Evolutionary conservation across 2,113 vertebrate species (phyloP).

Genomic region (Atrichornis clamosus): DNA sequence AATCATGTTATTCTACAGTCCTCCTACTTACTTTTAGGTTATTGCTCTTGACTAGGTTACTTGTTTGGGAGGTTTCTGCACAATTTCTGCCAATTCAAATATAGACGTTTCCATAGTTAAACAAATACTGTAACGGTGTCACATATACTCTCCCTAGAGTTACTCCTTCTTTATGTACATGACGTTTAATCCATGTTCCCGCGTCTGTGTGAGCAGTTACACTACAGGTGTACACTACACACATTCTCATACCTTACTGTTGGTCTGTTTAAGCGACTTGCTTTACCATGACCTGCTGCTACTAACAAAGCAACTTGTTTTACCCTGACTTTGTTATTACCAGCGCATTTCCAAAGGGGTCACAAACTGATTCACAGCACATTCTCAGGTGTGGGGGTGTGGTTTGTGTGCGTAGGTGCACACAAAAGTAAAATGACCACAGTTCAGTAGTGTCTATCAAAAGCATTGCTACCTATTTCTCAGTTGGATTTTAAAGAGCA

Average conservation of each 20-base stretch:
- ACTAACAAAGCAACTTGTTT: neutral
- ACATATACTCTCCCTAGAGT: neutral
- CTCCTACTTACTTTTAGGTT: constrained; percentile 23
- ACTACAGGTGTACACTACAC: neutral
- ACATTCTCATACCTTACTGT: neutral
- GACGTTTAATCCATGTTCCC: neutral
- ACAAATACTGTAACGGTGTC: neutral
- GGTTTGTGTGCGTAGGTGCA: rapidly evolving
- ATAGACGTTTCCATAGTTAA: neutral
- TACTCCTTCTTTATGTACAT: neutral
- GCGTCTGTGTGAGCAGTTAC: neutral
- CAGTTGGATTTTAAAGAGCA: constrained; percentile 7
- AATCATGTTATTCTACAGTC: constrained; percentile 38
- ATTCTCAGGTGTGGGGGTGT: neutral
- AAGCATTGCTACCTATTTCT: neutral
- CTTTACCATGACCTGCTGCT: neutral
- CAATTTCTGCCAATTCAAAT: constrained; percentile 39
- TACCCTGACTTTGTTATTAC: neutral
- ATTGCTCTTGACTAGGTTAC: constrained; percentile 39
- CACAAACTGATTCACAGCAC: neutral
- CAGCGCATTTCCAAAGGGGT: neutral
- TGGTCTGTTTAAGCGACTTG: neutral
- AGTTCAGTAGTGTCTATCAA: neutral
- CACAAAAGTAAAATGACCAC: neutral
- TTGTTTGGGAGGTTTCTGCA: neutral